These are phyloP conservation scores for Tiaroga cobitis DNA, from an alignment of 2,797 vertebrate genomes.

Conservation along the genomic window DNA sequence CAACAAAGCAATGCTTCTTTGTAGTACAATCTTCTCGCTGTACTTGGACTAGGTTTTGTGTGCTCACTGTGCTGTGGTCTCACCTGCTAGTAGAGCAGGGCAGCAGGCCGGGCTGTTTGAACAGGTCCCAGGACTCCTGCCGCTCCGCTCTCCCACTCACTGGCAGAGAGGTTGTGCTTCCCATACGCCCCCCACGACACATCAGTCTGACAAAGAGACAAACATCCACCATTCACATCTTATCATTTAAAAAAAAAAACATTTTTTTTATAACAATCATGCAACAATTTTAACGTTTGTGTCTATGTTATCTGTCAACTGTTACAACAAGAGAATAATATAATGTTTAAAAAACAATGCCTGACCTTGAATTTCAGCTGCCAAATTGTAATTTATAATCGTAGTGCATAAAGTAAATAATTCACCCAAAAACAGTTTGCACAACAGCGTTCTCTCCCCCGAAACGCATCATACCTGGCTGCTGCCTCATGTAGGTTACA, in stretches of 20 bases:
- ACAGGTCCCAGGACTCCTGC: slow-evolving; percentile 73
- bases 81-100: slow-evolving; percentile 69
- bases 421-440: neutral
- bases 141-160: slow-evolving; percentile 66
- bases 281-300: neutral
- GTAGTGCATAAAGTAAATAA: neutral
- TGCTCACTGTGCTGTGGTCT: slow-evolving; percentile 18
- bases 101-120: slow-evolving; percentile 63
- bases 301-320: neutral
- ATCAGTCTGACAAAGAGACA: slow-evolving; percentile 68
- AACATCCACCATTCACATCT: neutral
- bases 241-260: too few relatives aligned
- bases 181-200: slow-evolving; percentile 63
- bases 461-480: slow-evolving; percentile 75
- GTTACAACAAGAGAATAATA: neutral
- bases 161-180: slow-evolving; percentile 74
- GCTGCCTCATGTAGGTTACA: slow-evolving; percentile 80
- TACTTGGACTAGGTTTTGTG: neutral
- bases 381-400: neutral
- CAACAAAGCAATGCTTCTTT: slow-evolving; percentile 2
- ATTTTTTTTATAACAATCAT: neutral
- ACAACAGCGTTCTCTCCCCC: neutral
- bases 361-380: neutral
- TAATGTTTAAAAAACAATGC: neutral
- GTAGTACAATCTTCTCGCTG: neutral